Conservation (phyloP, 2,888 invertebrate genomes). For the Hecatera dysodea region DNA sequence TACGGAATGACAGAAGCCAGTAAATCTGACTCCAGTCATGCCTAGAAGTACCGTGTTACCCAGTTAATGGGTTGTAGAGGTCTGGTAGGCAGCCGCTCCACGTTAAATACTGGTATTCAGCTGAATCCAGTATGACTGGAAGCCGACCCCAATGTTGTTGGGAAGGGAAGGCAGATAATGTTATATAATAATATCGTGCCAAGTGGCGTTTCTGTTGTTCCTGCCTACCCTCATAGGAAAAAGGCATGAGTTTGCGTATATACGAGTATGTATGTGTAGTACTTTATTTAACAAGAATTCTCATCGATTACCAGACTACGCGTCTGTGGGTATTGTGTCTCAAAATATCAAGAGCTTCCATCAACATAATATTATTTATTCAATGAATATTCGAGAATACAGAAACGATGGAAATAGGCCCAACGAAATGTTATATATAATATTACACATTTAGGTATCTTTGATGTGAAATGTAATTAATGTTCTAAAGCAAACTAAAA, state of each 20-base stretch:
- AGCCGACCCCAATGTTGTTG: too few relatives aligned
- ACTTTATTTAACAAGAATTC: background rate
- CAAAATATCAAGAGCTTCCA: slow-evolving; percentile 19
- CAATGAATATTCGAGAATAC: slow-evolving; percentile 33
- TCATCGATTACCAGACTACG: background rate
- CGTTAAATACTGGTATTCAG: too few relatives aligned
- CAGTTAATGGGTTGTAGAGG: too few relatives aligned
- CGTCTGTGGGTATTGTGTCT: slow-evolving; percentile 6
- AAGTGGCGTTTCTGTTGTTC: background rate
- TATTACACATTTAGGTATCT: slow-evolving; percentile 30
- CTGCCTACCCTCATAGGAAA: background rate
- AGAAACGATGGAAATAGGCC: slow-evolving; percentile 14
- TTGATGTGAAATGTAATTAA: slow-evolving; percentile 41
- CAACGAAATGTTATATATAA: slow-evolving; percentile 24
- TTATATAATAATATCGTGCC: background rate
- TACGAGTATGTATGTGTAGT: background rate
- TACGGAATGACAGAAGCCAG: too few relatives aligned
- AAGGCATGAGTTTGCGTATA: background rate
- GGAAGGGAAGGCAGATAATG: too few relatives aligned
- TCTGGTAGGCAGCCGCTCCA: too few relatives aligned
- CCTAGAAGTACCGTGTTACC: too few relatives aligned
- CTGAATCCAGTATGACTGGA: too few relatives aligned
- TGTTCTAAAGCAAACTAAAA: slow-evolving; percentile 26
- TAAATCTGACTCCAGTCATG: too few relatives aligned
- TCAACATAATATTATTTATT: slow-evolving; percentile 43